Evolutionary conservation across 2,113 vertebrate species (phyloP).

Genomic region (Siniperca knerii): DNA sequence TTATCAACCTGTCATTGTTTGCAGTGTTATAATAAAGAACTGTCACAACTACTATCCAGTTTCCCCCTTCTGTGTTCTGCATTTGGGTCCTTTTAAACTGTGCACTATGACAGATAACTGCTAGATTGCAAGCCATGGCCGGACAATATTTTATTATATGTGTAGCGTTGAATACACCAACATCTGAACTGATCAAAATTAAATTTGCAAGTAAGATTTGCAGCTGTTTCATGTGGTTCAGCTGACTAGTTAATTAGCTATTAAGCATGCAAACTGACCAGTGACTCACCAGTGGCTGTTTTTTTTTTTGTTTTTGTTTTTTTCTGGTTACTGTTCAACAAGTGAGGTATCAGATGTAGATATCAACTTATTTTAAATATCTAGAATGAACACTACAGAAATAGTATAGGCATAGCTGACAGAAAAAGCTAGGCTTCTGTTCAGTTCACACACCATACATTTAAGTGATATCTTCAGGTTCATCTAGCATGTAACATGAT

Average conservation of each 20-base stretch:
- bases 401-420: background rate
- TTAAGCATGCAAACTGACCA: background rate
- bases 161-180: background rate
- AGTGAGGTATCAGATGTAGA: background rate
- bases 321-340: slow-evolving; percentile 13
- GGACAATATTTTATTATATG: background rate
- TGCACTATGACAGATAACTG: too few species aligned
- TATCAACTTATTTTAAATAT: background rate
- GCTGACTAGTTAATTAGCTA: background rate
- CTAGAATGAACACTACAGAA: background rate
- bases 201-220: background rate
- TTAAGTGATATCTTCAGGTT: slow-evolving; percentile 9
- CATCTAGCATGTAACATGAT: slow-evolving; percentile 43
- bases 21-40: too few species aligned
- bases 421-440: background rate
- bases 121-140: background rate
- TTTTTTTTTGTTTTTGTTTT: too few species aligned
- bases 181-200: background rate
- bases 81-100: too few species aligned
- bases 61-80: too few species aligned
- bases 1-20: too few species aligned
- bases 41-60: too few species aligned
- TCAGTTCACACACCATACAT: background rate
- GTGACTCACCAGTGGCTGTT: too few species aligned
- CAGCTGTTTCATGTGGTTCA: background rate